phyloP scores from a whole-genome alignment of 2,888 invertebrate species.

The Lepetodrilus schrolli region DNA sequence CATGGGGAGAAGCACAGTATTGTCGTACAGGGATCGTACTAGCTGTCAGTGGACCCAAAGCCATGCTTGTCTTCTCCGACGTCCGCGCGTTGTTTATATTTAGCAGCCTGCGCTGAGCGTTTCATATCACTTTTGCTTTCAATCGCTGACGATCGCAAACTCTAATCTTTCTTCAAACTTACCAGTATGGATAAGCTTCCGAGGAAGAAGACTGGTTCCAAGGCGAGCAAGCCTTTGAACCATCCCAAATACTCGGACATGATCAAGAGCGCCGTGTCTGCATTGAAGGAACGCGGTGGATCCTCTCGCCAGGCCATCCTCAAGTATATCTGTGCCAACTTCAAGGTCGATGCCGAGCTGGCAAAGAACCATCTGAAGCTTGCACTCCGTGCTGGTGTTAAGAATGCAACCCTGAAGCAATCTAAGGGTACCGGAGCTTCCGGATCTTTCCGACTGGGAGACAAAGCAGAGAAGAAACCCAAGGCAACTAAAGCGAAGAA shows the following conservation, averaged over 20 bases:
- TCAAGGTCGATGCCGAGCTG: slow-evolving; percentile 74
- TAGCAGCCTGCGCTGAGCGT: neutral
- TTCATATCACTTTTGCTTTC: neutral
- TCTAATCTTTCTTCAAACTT: too few species aligned
- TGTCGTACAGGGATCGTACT: neutral
- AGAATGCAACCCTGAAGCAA: slow-evolving; percentile 73
- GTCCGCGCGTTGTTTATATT: slow-evolving; percentile 52
- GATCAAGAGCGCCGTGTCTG: slow-evolving; percentile 74
- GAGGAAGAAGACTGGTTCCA: slow-evolving; percentile 54
- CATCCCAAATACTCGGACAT: slow-evolving; percentile 75
- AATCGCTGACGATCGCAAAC: neutral
- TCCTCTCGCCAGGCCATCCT: slow-evolving; percentile 76
- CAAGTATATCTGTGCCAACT: slow-evolving; percentile 75
- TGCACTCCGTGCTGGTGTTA: slow-evolving; percentile 74
- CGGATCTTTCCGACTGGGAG: slow-evolving; percentile 64
- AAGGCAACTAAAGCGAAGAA: slow-evolving; percentile 34
- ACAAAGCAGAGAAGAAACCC: slow-evolving; percentile 38
- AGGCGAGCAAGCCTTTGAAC: slow-evolving; percentile 62
- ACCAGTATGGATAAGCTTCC: slow-evolving; percentile 52
- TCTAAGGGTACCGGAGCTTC: slow-evolving; percentile 67
- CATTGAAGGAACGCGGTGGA: slow-evolving; percentile 75
- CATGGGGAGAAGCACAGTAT: slow-evolving; percentile 12
- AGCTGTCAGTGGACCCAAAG: slow-evolving; percentile 42
- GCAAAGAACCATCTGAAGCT: slow-evolving; percentile 74
- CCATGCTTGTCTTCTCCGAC: slow-evolving; percentile 49